Percentiles rank a stretch among this genome's conserved stretches.
Conservation (phyloP, 1,140 invertebrate species). For the Branchinecta lynchi region DNA sequence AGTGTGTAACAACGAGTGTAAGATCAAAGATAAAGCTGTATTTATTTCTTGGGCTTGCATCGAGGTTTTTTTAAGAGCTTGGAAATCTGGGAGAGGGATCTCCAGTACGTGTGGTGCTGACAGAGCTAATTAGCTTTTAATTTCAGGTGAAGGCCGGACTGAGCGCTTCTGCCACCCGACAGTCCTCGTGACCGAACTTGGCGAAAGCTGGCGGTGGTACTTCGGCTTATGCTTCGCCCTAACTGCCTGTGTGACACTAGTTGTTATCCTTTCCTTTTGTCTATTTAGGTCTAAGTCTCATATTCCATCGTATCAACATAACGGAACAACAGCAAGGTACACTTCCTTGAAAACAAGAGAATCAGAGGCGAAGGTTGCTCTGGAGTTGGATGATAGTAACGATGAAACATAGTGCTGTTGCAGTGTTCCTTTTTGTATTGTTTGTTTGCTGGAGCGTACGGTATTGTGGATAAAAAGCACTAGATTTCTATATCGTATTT, state of each 20-base stretch:
- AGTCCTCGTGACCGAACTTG: not conserved
- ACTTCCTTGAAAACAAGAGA: not conserved
- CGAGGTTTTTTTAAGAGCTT: too few species aligned
- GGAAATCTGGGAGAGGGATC: too few species aligned
- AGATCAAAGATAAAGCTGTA: too few species aligned
- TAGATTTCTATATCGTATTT: too few species aligned
- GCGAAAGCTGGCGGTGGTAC: not conserved
- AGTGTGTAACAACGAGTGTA: too few species aligned
- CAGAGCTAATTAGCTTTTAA: too few species aligned
- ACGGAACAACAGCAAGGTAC: not conserved
- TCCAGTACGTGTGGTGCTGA: too few species aligned
- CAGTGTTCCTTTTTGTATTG: not conserved
- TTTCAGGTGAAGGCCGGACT: not conserved
- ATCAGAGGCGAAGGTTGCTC: not conserved
- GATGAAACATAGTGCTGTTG: not conserved
- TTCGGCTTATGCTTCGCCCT: not conserved
- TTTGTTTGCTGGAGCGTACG: too few species aligned
- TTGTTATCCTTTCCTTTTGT: not conserved
- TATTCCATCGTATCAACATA: not conserved
- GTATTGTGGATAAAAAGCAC: too few species aligned
- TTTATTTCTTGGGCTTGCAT: too few species aligned
- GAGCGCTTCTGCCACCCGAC: not conserved
- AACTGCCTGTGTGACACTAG: not conserved
- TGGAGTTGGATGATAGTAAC: not conserved
- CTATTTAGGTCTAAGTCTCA: not conserved